A percentile compares a stretch with the other conserved stretches of the same genome.
These are phyloP conservation scores for Nibea coibor DNA, from an alignment of 2,113 vertebrate genomes.

Conservation along the genomic window DNA sequence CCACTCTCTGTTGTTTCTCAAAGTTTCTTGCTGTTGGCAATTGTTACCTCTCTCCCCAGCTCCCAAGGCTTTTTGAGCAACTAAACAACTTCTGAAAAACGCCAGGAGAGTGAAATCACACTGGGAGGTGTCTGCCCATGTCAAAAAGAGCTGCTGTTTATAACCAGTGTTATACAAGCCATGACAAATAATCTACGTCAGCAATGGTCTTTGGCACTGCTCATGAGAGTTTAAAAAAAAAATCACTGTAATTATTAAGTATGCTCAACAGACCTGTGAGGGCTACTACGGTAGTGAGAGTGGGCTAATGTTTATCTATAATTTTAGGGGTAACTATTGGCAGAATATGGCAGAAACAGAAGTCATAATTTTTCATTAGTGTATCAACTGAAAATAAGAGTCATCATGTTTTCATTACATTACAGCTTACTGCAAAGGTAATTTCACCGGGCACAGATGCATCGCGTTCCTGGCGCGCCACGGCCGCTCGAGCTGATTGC, in stretches of 20 bases:
- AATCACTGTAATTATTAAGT: too few relatives aligned
- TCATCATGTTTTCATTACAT: too few relatives aligned
- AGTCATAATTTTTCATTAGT: too few relatives aligned
- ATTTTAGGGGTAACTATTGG: too few relatives aligned
- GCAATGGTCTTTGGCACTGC: background rate
- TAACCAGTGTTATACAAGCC: slow-evolving; percentile 12
- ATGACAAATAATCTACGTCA: slow-evolving; percentile 13
- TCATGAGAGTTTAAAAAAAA: background rate
- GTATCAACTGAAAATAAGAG: too few relatives aligned
- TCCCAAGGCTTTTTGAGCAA: slow-evolving; percentile 31
- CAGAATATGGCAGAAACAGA: too few relatives aligned
- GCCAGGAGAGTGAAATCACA: slow-evolving; percentile 29
- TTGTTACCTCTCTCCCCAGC: slow-evolving; percentile 33
- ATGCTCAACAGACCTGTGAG: background rate
- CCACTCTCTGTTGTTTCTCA: slow-evolving; percentile 31
- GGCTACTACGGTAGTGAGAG: background rate
- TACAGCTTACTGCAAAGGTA: too few relatives aligned
- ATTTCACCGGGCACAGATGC: too few relatives aligned
- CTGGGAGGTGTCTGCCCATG: slow-evolving; percentile 19
- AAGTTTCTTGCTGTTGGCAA: slow-evolving; percentile 38
- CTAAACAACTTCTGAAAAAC: slow-evolving; percentile 46
- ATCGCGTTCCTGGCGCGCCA: too few relatives aligned
- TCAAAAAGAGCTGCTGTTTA: slow-evolving; percentile 35
- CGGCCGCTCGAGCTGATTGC: too few relatives aligned
- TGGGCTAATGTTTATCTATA: background rate